Evolutionary conservation across 1,140 invertebrate species (phyloP).

Genomic region (Mya arenaria): DNA sequence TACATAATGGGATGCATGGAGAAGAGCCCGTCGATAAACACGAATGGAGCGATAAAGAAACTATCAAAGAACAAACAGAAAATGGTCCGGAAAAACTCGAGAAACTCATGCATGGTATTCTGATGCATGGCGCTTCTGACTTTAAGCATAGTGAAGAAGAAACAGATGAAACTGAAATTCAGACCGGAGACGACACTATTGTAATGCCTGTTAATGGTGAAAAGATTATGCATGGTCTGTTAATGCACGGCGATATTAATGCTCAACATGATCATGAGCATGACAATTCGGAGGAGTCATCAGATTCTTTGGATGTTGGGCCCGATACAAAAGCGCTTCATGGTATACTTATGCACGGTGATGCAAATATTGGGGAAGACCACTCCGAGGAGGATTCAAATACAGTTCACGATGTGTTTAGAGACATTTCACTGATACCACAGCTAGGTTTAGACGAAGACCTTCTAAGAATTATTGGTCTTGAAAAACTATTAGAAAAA

Average conservation of each 20-base stretch:
- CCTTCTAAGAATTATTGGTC: conserved; percentile 60
- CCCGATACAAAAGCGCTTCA: conserved; percentile 52
- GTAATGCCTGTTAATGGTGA: conserved; percentile 42
- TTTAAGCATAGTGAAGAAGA: conserved; percentile 44
- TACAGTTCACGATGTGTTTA: conserved; percentile 9
- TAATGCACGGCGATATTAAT: conserved; percentile 59
- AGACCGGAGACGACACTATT: too few species aligned
- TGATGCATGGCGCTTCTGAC: conserved; percentile 67
- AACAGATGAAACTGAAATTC: not conserved
- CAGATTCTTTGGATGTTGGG: not conserved
- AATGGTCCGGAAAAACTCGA: conserved; percentile 32
- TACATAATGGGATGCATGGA: conserved; percentile 72
- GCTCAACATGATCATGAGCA: conserved; percentile 38
- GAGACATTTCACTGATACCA: conserved; percentile 35
- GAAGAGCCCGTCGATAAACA: conserved; percentile 57
- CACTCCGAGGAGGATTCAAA: conserved; percentile 55
- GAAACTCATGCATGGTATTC: conserved; percentile 64
- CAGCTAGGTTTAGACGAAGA: conserved; percentile 47
- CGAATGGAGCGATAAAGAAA: conserved; percentile 2
- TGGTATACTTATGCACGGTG: conserved; percentile 63
- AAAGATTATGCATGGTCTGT: conserved; percentile 50
- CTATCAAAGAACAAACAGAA: not conserved
- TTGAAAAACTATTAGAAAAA: conserved; percentile 56
- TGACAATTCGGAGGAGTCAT: not conserved
- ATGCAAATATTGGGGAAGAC: conserved; percentile 45